Evolutionary conservation across 2,113 vertebrate genomes (phyloP).

Genomic region (Paedocypris sp.): DNA sequence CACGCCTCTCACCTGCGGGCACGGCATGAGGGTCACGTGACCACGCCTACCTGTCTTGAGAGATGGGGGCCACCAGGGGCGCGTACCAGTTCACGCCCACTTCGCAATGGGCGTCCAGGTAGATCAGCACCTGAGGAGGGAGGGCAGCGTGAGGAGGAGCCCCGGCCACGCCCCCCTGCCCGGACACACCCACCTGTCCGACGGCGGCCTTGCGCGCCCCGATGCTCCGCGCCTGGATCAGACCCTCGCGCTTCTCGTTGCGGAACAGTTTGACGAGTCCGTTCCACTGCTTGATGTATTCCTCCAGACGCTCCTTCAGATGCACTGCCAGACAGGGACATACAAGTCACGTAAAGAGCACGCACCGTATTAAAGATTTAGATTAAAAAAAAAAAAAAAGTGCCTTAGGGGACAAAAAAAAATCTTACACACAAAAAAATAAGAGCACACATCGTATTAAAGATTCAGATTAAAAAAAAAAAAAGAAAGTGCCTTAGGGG

Average conservation of each 20-base stretch:
- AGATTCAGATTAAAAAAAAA: too few species aligned
- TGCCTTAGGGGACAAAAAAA: too few species aligned
- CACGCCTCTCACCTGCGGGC: not conserved
- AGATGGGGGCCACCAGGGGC: conserved; percentile 88
- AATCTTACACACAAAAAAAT: too few species aligned
- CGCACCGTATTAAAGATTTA: too few species aligned
- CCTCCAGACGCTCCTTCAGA: conserved; percentile 83
- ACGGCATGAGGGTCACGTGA: not conserved
- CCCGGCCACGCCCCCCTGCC: too few species aligned
- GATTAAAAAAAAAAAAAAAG: too few species aligned
- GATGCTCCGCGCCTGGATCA: conserved; percentile 95
- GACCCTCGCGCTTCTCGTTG: conserved; percentile 90
- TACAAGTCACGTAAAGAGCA: too few species aligned
- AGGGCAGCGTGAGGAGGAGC: not conserved
- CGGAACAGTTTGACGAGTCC: conserved; percentile 90
- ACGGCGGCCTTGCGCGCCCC: conserved; percentile 85
- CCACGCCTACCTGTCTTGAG: conserved; percentile 84
- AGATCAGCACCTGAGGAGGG: conserved; percentile 78
- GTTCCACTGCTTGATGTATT: conserved; percentile 93
- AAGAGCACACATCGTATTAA: too few species aligned
- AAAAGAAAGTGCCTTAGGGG: not conserved
- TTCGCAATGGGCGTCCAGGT: conserved; percentile 96
- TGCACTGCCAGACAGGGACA: conserved; percentile 65
- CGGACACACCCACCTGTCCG: too few species aligned
- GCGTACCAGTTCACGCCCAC: conserved; percentile 95